These are phyloP conservation scores for Suricata suricatta DNA, from an alignment of 2,113 vertebrate genomes.

Conservation along the genomic window DNA sequence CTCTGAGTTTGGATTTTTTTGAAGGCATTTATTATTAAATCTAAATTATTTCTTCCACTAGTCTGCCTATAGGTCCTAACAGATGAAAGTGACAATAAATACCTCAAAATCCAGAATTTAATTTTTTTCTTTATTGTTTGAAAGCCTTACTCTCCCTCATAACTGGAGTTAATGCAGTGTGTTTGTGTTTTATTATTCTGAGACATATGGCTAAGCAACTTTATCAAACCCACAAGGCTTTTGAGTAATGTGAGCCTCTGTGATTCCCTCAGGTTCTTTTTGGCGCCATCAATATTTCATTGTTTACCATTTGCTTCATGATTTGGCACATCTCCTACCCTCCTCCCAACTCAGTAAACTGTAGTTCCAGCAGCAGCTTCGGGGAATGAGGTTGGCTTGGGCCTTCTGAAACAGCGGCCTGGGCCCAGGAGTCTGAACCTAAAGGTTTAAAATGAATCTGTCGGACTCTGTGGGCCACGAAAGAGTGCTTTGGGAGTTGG, in stretches of 20 bases:
- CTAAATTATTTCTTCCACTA: not conserved
- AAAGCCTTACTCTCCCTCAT: not conserved
- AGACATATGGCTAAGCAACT: not conserved
- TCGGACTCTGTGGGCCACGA: not conserved
- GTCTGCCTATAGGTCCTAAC: not conserved
- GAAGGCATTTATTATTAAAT: constrained; percentile 30
- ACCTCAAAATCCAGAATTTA: not conserved
- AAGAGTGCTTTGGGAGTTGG: not conserved
- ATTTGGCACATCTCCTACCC: not conserved
- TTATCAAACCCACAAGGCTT: not conserved
- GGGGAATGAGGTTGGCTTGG: not conserved
- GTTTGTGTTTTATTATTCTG: constrained; percentile 35
- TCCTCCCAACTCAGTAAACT: not conserved
- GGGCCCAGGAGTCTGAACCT: not conserved
- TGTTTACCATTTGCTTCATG: not conserved
- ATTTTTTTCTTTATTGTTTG: not conserved
- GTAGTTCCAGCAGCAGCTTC: not conserved
- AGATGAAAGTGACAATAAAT: not conserved
- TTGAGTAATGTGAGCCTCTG: not conserved
- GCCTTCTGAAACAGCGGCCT: not conserved
- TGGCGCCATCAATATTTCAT: not conserved
- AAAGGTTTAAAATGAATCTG: not conserved
- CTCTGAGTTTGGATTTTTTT: not conserved
- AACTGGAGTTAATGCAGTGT: not conserved
- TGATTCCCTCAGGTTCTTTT: not conserved